Evolutionary conservation across 2,797 vertebrate species (phyloP).

Genomic region (Choloepus didactylus): DNA sequence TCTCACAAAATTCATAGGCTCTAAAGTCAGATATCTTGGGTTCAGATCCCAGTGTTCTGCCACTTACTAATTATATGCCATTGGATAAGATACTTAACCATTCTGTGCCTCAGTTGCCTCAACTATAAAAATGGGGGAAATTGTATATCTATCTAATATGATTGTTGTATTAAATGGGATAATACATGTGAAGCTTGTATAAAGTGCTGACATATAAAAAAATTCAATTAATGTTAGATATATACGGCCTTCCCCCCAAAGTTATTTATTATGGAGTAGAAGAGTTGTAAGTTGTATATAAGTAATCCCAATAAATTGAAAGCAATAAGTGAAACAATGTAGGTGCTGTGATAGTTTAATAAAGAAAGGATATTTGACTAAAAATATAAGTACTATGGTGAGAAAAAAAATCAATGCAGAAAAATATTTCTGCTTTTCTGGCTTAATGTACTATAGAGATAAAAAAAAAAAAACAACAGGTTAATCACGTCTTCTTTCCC

Average conservation of each 20-base stretch:
- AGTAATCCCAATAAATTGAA: conserved; percentile 23
- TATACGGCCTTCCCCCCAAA: not conserved
- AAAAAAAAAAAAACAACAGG: not conserved
- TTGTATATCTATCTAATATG: not conserved
- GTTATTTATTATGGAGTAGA: not conserved
- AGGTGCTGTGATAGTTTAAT: not conserved
- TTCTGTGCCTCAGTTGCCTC: not conserved
- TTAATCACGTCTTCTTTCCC: not conserved
- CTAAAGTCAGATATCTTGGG: not conserved
- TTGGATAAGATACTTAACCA: not conserved
- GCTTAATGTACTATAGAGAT: not conserved
- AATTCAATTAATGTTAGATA: conserved; percentile 6
- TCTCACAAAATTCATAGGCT: not conserved
- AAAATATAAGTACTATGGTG: not conserved
- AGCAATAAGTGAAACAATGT: not conserved
- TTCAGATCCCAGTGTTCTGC: not conserved
- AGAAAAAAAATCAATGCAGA: not conserved
- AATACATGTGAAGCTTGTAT: not conserved
- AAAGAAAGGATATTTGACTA: not conserved
- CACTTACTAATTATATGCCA: not conserved
- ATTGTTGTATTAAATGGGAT: not conserved
- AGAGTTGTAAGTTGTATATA: not conserved
- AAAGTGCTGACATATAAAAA: not conserved
- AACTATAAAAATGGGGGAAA: not conserved
- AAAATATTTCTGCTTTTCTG: conserved; percentile 16